phyloP scores from a whole-genome alignment of 2,113 vertebrate species.

The Ophiodon elongatus region DNA sequence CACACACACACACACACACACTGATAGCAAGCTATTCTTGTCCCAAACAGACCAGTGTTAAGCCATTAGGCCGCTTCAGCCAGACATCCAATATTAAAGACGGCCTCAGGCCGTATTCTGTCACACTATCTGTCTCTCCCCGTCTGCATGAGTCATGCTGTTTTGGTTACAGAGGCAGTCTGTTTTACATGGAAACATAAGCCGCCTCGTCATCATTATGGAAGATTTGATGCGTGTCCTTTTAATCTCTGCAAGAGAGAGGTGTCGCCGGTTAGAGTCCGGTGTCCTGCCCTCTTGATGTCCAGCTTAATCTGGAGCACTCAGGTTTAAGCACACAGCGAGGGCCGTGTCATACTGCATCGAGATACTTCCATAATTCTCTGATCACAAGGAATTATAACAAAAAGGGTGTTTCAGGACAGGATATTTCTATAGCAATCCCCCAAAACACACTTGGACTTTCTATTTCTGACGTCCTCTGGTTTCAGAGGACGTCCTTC shows the following conservation, averaged over 20 bases:
- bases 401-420: neutral
- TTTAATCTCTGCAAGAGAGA: constrained; percentile 46
- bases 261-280: constrained; percentile 29
- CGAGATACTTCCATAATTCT: neutral
- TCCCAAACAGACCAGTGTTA: constrained; percentile 69
- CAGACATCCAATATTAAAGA: constrained; percentile 79
- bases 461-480: neutral
- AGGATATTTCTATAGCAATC: neutral
- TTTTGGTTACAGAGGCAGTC: constrained; percentile 59
- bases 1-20: constrained; percentile 7
- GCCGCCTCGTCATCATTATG: constrained; percentile 55
- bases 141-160: constrained; percentile 70
- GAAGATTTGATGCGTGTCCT: constrained; percentile 42
- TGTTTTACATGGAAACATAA: constrained; percentile 69
- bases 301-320: neutral
- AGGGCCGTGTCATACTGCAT: neutral
- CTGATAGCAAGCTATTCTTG: constrained; percentile 67
- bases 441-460: neutral
- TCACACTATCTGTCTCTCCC: constrained; percentile 68
- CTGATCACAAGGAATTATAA: neutral
- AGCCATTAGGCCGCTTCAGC: constrained; percentile 70
- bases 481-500: neutral
- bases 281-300: neutral
- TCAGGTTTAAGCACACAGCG: no score
- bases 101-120: constrained; percentile 62